Conservation (phyloP, 2,888 invertebrate species). For the Drepanosiphum platanoidis region DNA sequence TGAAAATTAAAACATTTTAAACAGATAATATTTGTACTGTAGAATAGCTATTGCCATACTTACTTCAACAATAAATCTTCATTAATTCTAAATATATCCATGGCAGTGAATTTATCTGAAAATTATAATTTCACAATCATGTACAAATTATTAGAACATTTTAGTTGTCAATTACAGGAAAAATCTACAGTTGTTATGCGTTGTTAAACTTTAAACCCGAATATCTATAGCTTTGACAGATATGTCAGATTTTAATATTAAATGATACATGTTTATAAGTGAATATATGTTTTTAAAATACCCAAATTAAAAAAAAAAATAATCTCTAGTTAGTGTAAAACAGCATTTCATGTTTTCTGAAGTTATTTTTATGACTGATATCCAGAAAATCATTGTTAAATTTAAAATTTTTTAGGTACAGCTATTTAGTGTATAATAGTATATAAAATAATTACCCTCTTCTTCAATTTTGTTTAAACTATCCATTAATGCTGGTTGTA, state of each 20-base stretch:
- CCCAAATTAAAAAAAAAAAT: too few species aligned
- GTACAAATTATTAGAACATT: not conserved
- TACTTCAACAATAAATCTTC: slow-evolving; percentile 24
- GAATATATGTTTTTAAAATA: too few species aligned
- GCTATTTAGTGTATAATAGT: too few species aligned
- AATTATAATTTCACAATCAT: not conserved
- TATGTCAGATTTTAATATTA: too few species aligned
- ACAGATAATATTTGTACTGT: not conserved
- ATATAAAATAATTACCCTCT: not conserved
- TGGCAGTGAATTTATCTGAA: slow-evolving; percentile 25
- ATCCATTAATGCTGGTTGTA: not conserved
- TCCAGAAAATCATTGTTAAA: too few species aligned
- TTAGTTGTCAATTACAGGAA: not conserved
- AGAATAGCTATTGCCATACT: not conserved
- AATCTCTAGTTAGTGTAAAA: too few species aligned
- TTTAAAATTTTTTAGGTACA: too few species aligned
- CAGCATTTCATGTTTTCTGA: too few species aligned
- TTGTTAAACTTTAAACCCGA: not conserved
- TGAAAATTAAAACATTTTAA: slow-evolving; percentile 8
- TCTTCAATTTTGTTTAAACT: not conserved
- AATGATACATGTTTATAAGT: too few species aligned
- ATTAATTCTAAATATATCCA: slow-evolving; percentile 42
- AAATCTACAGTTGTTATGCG: not conserved
- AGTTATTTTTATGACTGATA: too few species aligned
- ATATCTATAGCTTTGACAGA: not conserved